A percentile compares a stretch with the other conserved stretches of the same genome.
Evolutionary conservation across 2,888 invertebrate genomes (phyloP).

Genomic region (Pyrrhosoma nymphula): DNA sequence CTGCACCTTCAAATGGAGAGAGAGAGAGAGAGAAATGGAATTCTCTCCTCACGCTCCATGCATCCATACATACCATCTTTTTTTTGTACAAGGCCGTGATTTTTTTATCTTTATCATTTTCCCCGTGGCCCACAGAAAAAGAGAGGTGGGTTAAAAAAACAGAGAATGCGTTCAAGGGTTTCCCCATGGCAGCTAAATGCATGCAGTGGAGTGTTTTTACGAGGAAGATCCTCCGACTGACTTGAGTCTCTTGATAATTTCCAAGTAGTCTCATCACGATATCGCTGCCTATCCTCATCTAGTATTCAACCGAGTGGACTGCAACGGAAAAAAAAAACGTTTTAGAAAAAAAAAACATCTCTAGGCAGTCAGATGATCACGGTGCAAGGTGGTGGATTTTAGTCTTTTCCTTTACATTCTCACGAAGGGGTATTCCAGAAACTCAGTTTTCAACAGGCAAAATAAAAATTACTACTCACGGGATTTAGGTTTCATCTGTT

Average conservation of each 20-base stretch:
- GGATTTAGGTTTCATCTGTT: too few species aligned
- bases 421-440: not conserved
- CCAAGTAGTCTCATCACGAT: not conserved
- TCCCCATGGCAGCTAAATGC: not conserved
- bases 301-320: not conserved
- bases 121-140: not conserved
- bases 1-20: not conserved
- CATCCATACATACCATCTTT: not conserved
- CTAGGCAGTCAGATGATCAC: not conserved
- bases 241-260: not conserved
- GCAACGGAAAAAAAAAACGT: too few species aligned
- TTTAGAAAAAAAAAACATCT: not conserved
- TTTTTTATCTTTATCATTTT: not conserved
- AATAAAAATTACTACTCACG: too few species aligned
- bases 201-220: not conserved
- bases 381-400: not conserved
- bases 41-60: not conserved
- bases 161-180: not conserved
- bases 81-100: not conserved
- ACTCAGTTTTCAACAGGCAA: not conserved
- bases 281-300: not conserved
- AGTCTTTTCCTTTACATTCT: not conserved
- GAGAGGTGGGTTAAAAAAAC: not conserved
- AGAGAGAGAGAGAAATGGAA: not conserved
- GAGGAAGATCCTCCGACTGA: not conserved